These are phyloP conservation scores for Sinelater perroti DNA, from an alignment of 2,888 invertebrate genomes.

Conservation along the genomic window DNA sequence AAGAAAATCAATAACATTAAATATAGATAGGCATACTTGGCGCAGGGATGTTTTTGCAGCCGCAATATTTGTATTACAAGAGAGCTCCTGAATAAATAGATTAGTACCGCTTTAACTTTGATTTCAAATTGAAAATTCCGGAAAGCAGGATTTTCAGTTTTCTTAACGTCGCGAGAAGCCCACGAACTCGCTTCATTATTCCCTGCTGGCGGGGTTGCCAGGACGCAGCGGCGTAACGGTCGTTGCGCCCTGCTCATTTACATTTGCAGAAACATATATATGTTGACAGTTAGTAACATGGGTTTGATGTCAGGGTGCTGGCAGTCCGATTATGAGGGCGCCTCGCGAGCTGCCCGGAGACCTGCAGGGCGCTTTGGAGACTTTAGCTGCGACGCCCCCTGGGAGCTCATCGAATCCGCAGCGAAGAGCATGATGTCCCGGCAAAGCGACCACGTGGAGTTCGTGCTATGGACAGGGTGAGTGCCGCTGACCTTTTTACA, in stretches of 20 bases:
- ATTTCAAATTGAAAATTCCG: too few species aligned
- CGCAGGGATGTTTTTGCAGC: too few species aligned
- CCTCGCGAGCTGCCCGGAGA: conserved; percentile 62
- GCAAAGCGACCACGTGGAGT: conserved; percentile 88
- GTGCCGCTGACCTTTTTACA: conserved; percentile 48
- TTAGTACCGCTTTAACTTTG: too few species aligned
- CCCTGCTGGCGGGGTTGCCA: too few species aligned
- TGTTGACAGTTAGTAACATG: conserved; percentile 20
- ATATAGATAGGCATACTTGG: too few species aligned
- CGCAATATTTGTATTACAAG: too few species aligned
- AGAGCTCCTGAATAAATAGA: too few species aligned
- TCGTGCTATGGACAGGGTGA: conserved; percentile 95
- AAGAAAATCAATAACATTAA: conserved; percentile 8
- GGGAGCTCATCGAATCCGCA: conserved; percentile 88
- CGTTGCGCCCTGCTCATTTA: conserved; percentile 7
- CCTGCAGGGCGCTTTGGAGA: conserved; percentile 79
- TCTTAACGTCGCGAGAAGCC: too few species aligned
- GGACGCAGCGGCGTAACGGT: background rate
- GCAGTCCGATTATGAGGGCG: conserved; percentile 56
- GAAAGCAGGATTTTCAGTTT: too few species aligned
- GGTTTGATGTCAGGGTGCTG: conserved; percentile 54
- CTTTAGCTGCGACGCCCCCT: conserved; percentile 89
- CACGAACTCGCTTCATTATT: too few species aligned
- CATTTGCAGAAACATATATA: conserved; percentile 14
- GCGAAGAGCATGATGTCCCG: conserved; percentile 86